Evolutionary conservation across 2,888 invertebrate genomes (phyloP).

Genomic region (Ceriagrion tenellum): DNA sequence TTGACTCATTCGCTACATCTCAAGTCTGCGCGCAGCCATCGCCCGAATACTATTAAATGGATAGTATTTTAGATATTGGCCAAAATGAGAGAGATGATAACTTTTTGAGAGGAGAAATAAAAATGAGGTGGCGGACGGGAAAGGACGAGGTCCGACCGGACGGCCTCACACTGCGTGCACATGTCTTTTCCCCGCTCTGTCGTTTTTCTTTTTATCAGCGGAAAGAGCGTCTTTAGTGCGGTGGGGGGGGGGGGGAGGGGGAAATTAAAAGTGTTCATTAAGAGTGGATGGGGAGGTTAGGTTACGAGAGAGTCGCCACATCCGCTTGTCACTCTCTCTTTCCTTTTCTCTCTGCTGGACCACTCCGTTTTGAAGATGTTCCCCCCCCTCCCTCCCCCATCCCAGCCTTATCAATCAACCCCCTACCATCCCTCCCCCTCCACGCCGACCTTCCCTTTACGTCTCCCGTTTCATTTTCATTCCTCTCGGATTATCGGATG

Average conservation of each 20-base stretch:
- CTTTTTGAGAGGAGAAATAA: too few relatives aligned
- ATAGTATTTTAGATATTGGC: too few relatives aligned
- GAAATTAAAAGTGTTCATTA: not conserved
- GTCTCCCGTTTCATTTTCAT: not conserved
- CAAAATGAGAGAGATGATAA: too few relatives aligned
- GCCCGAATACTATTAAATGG: too few relatives aligned
- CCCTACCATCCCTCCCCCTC: not conserved
- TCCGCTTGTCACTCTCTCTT: constrained; percentile 15
- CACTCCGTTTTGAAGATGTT: not conserved
- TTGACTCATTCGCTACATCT: too few relatives aligned
- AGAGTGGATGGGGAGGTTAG: not conserved
- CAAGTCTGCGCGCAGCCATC: too few relatives aligned
- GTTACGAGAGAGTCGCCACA: not conserved
- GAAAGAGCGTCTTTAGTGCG: not conserved
- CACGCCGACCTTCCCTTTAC: not conserved
- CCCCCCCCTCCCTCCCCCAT: not conserved
- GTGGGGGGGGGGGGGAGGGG: not conserved
- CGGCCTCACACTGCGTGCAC: not conserved
- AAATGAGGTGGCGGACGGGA: not conserved
- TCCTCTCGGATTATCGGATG: constrained; percentile 46
- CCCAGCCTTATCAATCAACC: constrained; percentile 26
- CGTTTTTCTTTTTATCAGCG: not conserved
- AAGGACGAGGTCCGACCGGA: not conserved
- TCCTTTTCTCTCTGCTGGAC: constrained; percentile 13
- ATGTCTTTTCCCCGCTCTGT: too few relatives aligned